Evolutionary conservation across 2,113 vertebrate genomes (phyloP), one percentile per base, ranked within the genome.

Genomic region (Forbesichthys papilliferus): DNA sequence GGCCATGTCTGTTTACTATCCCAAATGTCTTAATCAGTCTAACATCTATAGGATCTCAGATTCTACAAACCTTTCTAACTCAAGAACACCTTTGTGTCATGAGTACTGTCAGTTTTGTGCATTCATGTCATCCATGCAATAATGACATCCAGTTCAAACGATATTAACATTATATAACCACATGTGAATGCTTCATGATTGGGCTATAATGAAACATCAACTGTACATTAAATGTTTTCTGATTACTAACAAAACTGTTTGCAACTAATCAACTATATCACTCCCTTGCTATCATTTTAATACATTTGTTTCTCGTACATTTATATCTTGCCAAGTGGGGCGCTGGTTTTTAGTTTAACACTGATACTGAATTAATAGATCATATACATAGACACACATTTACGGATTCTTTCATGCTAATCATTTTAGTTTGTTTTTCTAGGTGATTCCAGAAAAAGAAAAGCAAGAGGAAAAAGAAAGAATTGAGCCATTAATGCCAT

Each of bases 391-490:
- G 34, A 47, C 58, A 11, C 13, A 49, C 53, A 14, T 13, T 3
- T 16, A 47, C 34, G 16, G 13, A 59, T 49, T 62, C 46, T 69
- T 79, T 68, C 48, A 2, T 64, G 53, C 12, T 14, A 75, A 80
- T 89, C 59, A 88, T 78, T 82, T 76, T 2, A 62, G 18, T 81
- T 56, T 85, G 27, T 82, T 70, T 83, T 42, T 60, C 14, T 78
- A 93, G 92, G 92, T 79, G 79, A 75, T 56, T 71, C 83, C 46
- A 82, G 85, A 71, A 93, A 91, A 85, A 89, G 77, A 64, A 92
- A 89, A 74, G 56, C 80, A 0, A 90, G 85, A 87, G 88, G 90
- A 67, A 92, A 86, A 79, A 84, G 88, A 56, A 93, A 86, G 82
- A 89, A 67, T 66, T 92, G 70, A 89, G 34, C 3, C 0, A 0